A percentile compares a stretch with the other conserved stretches of the same genome.
phyloP scores from a whole-genome alignment of 2,888 invertebrate genomes.

The Himalopsyche japonica region DNA sequence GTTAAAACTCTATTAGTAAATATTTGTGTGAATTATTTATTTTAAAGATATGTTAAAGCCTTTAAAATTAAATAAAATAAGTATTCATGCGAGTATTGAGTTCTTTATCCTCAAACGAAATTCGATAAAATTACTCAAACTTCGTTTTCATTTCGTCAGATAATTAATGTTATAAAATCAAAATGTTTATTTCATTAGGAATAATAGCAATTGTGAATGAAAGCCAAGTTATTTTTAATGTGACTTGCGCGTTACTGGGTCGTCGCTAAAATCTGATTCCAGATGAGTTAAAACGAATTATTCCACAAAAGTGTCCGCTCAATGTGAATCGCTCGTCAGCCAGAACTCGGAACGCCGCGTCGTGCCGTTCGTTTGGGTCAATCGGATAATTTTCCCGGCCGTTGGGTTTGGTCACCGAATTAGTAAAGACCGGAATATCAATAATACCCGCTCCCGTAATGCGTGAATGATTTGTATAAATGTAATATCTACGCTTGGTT shows the following conservation, averaged over 20 bases:
- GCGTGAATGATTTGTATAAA: background rate
- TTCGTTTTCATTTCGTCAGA: no score
- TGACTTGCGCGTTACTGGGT: background rate
- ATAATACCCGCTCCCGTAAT: background rate
- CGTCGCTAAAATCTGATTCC: background rate
- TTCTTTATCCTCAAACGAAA: no score
- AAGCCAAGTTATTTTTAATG: no score
- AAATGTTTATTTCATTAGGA: no score
- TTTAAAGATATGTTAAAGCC: no score
- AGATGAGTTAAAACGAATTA: background rate
- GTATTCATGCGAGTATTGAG: no score
- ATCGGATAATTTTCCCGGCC: background rate
- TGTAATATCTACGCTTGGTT: background rate
- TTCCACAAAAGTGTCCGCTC: background rate
- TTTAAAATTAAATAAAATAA: no score
- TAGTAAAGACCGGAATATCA: background rate
- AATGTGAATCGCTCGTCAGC: background rate
- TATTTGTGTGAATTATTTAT: no score
- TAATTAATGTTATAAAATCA: no score
- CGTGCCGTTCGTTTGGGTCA: background rate
- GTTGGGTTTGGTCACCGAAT: background rate
- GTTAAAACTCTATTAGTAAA: no score
- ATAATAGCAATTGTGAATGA: no score
- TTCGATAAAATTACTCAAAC: no score
- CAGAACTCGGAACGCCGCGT: background rate